Base-by-base conservation (phyloP, 2,888 invertebrate genomes). In the Zygaena filipendulae region DNA sequence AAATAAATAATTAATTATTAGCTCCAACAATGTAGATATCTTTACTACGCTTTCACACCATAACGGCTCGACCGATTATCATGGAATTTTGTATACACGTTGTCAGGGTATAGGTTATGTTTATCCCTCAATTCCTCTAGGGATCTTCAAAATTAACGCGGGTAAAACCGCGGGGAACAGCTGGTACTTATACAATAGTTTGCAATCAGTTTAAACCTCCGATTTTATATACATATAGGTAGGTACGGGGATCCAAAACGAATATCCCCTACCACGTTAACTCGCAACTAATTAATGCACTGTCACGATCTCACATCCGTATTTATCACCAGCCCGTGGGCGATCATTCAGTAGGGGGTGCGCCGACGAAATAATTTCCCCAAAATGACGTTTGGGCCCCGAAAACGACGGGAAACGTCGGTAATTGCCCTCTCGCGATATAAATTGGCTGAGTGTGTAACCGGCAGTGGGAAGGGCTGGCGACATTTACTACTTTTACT, bases 391-490 rank as follows among this genome's bases (percentile, higher is more conserved):
- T 70, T 71, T 63, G 56, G 53, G 47, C 52, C 47, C 47, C n/a
- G n/a, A 60, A 68, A 66, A 59, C 53, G 64, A 54, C 59, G 66
- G 59, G 62, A 64, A 66, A 56, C 54, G 52, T 51, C 52, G 45
- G 66, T 69, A 69, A 71, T 71, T 66, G 67, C 68, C 68, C 61
- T 58, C 68, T 61, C 62, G 63, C 59, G 48, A 54, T 66, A 68
- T 68, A 72, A 71, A 71, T 71, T 71, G 69, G 62, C 67, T 59
- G 66, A 68, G 68, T 64, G 63, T 63, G 61, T 60, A 59, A 53
- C 63, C 62, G 61, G 57, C 56, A 59, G 56, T 56, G 55, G 60
- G 63, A 55, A 55, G 62, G 57, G 49, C 53, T 50, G n/a, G n/a
- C n/a, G n/a, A n/a, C n/a, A n/a, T n/a, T 13, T n/a, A 25, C 30